Percentiles rank a stretch among this genome's conserved stretches.
Evolutionary conservation across 2,113 vertebrate species (phyloP).

Genomic region (Anolis carolinensis): DNA sequence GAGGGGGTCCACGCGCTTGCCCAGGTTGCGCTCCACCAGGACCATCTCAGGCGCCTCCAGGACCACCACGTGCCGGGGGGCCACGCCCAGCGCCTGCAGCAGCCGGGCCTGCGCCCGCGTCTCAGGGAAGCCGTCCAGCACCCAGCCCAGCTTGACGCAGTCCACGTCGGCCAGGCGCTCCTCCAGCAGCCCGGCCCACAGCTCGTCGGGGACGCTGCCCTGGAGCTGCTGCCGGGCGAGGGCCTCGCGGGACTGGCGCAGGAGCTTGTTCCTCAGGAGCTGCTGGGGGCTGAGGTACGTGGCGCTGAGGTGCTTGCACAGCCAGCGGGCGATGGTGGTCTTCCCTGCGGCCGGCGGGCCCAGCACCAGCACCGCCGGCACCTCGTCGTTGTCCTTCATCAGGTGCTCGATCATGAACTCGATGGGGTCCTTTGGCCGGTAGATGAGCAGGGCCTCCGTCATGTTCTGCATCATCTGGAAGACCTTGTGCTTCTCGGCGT

Average conservation of each 20-base stretch:
- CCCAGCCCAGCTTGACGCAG: conserved; percentile 81
- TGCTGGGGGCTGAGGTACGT: not conserved
- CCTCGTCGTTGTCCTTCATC: conserved; percentile 4
- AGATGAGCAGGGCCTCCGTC: conserved; percentile 8
- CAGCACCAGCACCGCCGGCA: conserved; percentile 10
- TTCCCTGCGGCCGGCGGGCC: conserved; percentile 16
- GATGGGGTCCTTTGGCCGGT: not conserved
- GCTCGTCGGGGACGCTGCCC: conserved; percentile 69
- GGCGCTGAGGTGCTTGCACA: conserved; percentile 25
- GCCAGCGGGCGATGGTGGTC: conserved; percentile 27
- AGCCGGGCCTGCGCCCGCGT: conserved; percentile 73
- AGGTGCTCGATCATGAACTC: conserved; percentile 25
- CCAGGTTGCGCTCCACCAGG: conserved; percentile 72
- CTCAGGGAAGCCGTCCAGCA: conserved; percentile 77
- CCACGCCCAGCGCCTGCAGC: conserved; percentile 76
- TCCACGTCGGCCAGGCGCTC: conserved; percentile 72
- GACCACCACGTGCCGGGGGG: conserved; percentile 77
- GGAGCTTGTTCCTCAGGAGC: not conserved
- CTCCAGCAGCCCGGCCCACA: conserved; percentile 71
- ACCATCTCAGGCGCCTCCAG: conserved; percentile 77
- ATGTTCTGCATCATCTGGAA: conserved; percentile 36
- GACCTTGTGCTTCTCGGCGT: conserved; percentile 20
- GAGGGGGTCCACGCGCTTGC: conserved; percentile 73
- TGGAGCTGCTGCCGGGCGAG: not conserved
- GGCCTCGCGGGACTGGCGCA: not conserved